These are phyloP conservation scores for Dysdera silvatica DNA, from an alignment of 1,140 invertebrate species.

Conservation along the genomic window DNA sequence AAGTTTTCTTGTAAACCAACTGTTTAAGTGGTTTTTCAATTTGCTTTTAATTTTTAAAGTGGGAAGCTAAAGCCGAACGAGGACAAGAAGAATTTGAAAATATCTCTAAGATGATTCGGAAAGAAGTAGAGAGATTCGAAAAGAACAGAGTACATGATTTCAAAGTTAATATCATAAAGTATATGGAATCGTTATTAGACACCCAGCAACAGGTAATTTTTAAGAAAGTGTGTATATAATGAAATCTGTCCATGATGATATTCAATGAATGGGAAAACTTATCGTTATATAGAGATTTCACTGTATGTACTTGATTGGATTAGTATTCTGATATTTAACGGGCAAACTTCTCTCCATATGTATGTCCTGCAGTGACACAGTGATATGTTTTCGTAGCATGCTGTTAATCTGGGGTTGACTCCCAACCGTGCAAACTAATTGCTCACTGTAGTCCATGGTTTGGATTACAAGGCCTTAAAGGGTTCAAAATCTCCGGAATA, in stretches of 20 bases:
- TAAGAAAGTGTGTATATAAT: neutral
- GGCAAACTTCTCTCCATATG: conserved; percentile 2
- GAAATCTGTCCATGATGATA: neutral
- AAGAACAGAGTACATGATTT: conserved; percentile 80
- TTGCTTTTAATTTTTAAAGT: conserved; percentile 52
- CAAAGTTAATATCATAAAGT: conserved; percentile 76
- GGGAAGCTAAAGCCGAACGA: conserved; percentile 90
- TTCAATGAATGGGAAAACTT: neutral
- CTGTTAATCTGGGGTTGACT: too few species aligned
- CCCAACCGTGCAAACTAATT: too few species aligned
- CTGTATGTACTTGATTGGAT: neutral
- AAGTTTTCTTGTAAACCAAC: too few species aligned
- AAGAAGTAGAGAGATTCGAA: conserved; percentile 90
- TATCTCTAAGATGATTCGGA: conserved; percentile 92
- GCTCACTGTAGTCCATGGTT: too few species aligned
- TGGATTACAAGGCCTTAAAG: too few species aligned
- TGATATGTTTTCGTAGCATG: conserved; percentile 7
- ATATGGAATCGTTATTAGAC: conserved; percentile 86
- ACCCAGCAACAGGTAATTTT: conserved; percentile 81
- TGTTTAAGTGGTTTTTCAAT: too few species aligned
- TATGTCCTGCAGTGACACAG: neutral
- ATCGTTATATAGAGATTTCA: neutral
- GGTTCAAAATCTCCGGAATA: too few species aligned
- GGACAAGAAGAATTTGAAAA: conserved; percentile 94
- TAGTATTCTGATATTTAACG: conserved; percentile 13